phyloP scores from a whole-genome alignment of 2,888 invertebrate species.

The Opisthograptis luteolata region DNA sequence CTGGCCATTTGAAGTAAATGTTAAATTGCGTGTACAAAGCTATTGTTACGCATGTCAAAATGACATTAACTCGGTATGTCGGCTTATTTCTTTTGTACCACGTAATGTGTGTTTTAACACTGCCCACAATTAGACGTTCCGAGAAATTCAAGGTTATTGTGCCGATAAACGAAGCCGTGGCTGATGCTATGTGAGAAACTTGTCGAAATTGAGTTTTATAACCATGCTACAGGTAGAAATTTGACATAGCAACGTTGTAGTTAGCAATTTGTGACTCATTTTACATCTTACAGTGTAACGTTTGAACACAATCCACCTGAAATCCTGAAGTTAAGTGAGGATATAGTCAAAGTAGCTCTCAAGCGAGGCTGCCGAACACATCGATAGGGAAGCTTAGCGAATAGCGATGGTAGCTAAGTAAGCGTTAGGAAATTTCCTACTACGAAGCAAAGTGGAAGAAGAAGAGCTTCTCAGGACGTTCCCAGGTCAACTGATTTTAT shows the following conservation, averaged over 20 bases:
- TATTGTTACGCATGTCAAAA: constrained; percentile 31
- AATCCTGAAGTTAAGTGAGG: too few species aligned
- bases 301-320: too few species aligned
- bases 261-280: too few species aligned
- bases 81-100: constrained; percentile 35
- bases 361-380: too few species aligned
- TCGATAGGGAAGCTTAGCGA: too few species aligned
- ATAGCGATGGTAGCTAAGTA: too few species aligned
- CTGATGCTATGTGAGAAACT: constrained; percentile 32
- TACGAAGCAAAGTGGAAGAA: too few species aligned
- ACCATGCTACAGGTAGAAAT: neutral
- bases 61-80: constrained; percentile 28
- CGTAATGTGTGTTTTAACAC: constrained; percentile 31
- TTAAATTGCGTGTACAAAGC: neutral
- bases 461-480: too few species aligned
- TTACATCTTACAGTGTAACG: too few species aligned
- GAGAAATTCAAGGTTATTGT: constrained; percentile 34
- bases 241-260: constrained; percentile 8
- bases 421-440: too few species aligned
- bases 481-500: too few species aligned
- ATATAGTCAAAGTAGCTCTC: too few species aligned
- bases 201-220: constrained; percentile 18
- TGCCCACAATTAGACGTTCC: constrained; percentile 31
- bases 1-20: neutral
- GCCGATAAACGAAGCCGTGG: constrained; percentile 25